A percentile compares a stretch with the other conserved stretches of the same genome.
phyloP scores from a whole-genome alignment of 1,140 invertebrate species.

The Mya arenaria region DNA sequence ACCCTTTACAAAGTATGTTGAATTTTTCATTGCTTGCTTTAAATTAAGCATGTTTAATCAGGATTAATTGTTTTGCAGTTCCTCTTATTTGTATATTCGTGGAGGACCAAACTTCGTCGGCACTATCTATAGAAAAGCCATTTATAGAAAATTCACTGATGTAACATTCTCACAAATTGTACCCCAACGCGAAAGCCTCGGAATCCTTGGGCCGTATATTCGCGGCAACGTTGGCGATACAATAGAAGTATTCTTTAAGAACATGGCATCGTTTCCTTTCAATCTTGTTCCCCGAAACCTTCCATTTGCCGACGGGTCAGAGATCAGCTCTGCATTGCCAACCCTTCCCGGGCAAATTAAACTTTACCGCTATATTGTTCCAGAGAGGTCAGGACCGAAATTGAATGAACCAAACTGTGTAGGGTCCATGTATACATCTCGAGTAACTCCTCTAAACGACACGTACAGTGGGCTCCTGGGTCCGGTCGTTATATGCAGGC shows the following conservation, averaged over 20 bases:
- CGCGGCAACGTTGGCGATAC: conserved; percentile 68
- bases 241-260: conserved; percentile 50
- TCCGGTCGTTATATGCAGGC: conserved; percentile 67
- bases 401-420: conserved; percentile 67
- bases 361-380: conserved; percentile 67
- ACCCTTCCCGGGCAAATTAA: conserved; percentile 26
- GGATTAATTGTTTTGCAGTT: conserved; percentile 4
- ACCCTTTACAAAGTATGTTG: neutral
- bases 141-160: conserved; percentile 68
- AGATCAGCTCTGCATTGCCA: neutral
- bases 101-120: conserved; percentile 53
- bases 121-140: conserved; percentile 67
- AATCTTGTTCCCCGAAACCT: conserved; percentile 58
- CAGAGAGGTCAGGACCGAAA: conserved; percentile 64
- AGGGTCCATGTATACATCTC: conserved; percentile 70
- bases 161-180: conserved; percentile 58
- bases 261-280: conserved; percentile 50
- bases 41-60: neutral
- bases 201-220: conserved; percentile 68
- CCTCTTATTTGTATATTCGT: conserved; percentile 17
- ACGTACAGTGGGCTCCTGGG: conserved; percentile 69
- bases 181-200: conserved; percentile 61
- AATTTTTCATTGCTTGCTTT: neutral
- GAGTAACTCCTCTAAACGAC: conserved; percentile 65
- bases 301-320: conserved; percentile 8